Evolutionary conservation across 2,888 invertebrate genomes (phyloP).

Genomic region (Macrophya alboannulata): DNA sequence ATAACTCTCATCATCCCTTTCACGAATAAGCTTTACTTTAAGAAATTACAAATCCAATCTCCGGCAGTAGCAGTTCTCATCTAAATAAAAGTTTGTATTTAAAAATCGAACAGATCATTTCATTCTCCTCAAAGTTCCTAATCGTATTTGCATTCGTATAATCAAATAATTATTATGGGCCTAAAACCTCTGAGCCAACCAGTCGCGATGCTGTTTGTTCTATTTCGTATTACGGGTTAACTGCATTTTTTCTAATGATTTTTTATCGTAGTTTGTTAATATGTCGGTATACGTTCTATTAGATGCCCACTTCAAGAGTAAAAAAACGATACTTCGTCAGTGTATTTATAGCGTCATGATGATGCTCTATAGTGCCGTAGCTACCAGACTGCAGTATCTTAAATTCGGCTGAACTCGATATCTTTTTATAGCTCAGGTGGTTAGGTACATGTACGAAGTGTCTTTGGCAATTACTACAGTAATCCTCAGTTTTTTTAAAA

Average conservation of each 20-base stretch:
- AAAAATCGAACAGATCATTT: too few species aligned
- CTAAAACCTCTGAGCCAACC: background rate
- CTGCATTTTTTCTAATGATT: background rate
- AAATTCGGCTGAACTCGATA: background rate
- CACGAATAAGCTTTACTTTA: too few species aligned
- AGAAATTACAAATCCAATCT: too few species aligned
- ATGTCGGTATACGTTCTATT: background rate
- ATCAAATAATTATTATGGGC: too few species aligned
- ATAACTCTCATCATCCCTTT: too few species aligned
- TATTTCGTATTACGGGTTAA: background rate
- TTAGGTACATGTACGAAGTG: background rate
- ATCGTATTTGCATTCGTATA: too few species aligned
- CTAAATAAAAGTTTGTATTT: too few species aligned
- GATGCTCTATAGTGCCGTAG: background rate
- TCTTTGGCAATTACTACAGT: background rate
- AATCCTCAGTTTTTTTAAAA: background rate
- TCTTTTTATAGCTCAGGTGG: conserved; percentile 8
- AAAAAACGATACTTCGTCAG: background rate
- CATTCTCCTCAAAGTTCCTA: too few species aligned
- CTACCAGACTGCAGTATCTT: background rate
- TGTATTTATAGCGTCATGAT: conserved; percentile 8
- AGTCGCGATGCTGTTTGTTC: background rate
- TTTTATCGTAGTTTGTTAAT: too few species aligned
- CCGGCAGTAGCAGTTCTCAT: too few species aligned
- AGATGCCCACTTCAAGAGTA: background rate